These are phyloP conservation scores for Caenorhabditis macrosperma DNA, from an alignment of 2,888 invertebrate genomes.

Conservation along the genomic window DNA sequence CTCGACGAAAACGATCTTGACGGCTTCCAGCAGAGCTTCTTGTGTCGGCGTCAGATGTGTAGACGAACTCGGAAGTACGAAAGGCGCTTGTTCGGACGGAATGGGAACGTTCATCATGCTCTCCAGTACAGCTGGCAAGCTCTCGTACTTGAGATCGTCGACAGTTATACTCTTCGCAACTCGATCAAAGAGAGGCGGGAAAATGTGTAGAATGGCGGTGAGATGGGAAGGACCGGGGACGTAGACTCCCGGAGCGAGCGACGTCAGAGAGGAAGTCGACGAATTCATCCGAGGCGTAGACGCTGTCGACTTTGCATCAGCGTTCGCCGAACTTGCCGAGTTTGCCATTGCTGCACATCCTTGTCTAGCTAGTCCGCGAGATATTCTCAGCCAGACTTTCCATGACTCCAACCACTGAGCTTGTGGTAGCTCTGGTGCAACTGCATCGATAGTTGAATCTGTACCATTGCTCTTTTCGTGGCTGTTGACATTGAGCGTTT, in stretches of 20 bases:
- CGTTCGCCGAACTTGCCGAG: slow-evolving; percentile 16
- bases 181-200: slow-evolving; percentile 89
- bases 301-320: slow-evolving; percentile 24
- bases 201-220: slow-evolving; percentile 94
- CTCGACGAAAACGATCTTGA: slow-evolving; percentile 89
- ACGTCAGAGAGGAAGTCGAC: slow-evolving; percentile 39
- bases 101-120: slow-evolving; percentile 89
- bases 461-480: slow-evolving; percentile 55
- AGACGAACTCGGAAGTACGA: slow-evolving; percentile 86
- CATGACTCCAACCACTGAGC: slow-evolving; percentile 77
- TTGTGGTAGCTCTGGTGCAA: slow-evolving; percentile 70
- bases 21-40: slow-evolving; percentile 89
- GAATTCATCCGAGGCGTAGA: slow-evolving; percentile 55
- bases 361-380: slow-evolving; percentile 61
- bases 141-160: slow-evolving; percentile 64
- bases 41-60: slow-evolving; percentile 90
- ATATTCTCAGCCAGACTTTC: slow-evolving; percentile 68
- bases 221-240: slow-evolving; percentile 94
- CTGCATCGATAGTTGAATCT: slow-evolving; percentile 44
- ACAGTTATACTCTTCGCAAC: slow-evolving; percentile 62
- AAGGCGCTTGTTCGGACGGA: slow-evolving; percentile 88
- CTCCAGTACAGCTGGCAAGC: slow-evolving; percentile 67
- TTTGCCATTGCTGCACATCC: slow-evolving; percentile 49
- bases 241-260: slow-evolving; percentile 82
- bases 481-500: slow-evolving; percentile 72